phyloP scores from a whole-genome alignment of 1,140 invertebrate species.

The Drosophila pruinosa region DNA sequence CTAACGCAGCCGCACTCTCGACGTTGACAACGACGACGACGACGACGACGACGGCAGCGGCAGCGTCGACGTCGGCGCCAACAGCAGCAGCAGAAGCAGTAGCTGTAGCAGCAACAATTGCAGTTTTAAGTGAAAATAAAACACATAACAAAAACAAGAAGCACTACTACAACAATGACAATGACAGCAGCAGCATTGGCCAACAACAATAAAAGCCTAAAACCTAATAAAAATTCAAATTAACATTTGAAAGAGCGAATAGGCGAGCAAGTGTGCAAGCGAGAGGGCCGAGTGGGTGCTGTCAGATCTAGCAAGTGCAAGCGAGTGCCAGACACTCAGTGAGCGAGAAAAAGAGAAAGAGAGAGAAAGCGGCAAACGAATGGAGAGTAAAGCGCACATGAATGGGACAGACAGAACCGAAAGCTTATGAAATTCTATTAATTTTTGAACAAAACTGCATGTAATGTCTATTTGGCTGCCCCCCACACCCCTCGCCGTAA shows the following conservation, averaged over 20 bases:
- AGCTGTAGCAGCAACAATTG: constrained; percentile 69
- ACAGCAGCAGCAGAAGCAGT: constrained; percentile 56
- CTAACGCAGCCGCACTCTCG: constrained; percentile 82
- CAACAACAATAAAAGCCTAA: constrained; percentile 77
- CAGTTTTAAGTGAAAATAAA: constrained; percentile 81
- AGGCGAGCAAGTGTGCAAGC: constrained; percentile 33
- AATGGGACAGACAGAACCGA: constrained; percentile 48
- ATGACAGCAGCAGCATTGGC: constrained; percentile 51
- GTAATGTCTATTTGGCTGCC: constrained; percentile 41
- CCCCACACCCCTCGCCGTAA: neutral
- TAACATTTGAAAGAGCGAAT: constrained; percentile 76
- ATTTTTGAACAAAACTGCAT: constrained; percentile 81
- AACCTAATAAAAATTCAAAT: constrained; percentile 82
- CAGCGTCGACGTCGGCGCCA: constrained; percentile 21
- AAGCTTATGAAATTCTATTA: constrained; percentile 81
- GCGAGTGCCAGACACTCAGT: constrained; percentile 5
- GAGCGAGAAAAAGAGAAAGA: constrained; percentile 21
- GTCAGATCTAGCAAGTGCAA: constrained; percentile 13
- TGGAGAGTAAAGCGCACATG: constrained; percentile 21
- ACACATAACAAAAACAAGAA: constrained; percentile 58
- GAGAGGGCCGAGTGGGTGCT: constrained; percentile 7
- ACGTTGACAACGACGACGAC: constrained; percentile 57
- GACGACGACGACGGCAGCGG: constrained; percentile 13
- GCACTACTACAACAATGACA: constrained; percentile 59
- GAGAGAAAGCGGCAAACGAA: constrained; percentile 2